A percentile compares a stretch with the other conserved stretches of the same genome.
Evolutionary conservation across 2,113 vertebrate species (phyloP).

Genomic region (Polypterus bichir): DNA sequence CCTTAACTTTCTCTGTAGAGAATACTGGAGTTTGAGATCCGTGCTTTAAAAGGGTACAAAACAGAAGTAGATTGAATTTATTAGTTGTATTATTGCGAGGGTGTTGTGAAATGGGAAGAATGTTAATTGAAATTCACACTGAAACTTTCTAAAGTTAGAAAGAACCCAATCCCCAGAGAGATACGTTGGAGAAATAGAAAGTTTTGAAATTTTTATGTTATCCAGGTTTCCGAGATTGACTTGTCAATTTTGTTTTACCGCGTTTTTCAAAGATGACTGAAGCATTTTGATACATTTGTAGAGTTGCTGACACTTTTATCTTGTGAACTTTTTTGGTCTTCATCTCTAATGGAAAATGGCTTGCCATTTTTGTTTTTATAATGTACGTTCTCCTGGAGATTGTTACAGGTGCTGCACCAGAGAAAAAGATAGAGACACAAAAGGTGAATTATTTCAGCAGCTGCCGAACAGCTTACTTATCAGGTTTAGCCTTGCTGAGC

Average conservation of each 20-base stretch:
- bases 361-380: conserved; percentile 44
- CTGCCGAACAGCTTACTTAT: no score
- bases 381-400: conserved; percentile 42
- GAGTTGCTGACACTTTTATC: conserved; percentile 44
- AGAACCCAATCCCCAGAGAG: conserved; percentile 26
- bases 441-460: no score
- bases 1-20: no score
- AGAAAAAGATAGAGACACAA: conserved; percentile 12
- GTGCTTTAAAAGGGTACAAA: no score
- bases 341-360: conserved; percentile 46
- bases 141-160: conserved; percentile 19
- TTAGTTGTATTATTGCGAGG: conserved; percentile 4
- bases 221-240: conserved; percentile 31
- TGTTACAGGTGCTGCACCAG: conserved; percentile 43
- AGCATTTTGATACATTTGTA: conserved; percentile 36
- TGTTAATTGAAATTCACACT: conserved; percentile 33
- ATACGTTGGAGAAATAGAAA: conserved; percentile 25
- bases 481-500: no score
- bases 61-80: background rate
- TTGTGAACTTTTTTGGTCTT: conserved; percentile 42
- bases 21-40: no score
- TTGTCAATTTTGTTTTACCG: conserved; percentile 51
- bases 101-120: conserved; percentile 3
- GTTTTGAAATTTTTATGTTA: conserved; percentile 13
- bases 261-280: conserved; percentile 34